Base-by-base conservation (phyloP, 64 coral and sea anemone species). In the Actinia equina region DNA sequence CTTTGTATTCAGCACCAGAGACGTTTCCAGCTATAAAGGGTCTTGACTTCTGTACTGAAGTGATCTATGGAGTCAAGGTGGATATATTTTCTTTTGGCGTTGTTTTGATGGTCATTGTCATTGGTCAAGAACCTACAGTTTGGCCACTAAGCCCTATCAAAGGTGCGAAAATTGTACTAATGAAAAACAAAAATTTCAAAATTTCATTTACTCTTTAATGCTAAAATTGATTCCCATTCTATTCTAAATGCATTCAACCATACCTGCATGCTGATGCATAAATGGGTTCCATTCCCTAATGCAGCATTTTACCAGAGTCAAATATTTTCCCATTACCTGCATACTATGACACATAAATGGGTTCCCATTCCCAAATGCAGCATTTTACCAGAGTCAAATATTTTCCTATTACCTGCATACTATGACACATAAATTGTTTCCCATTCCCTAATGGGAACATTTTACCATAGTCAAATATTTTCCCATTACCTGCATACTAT, bases 71-170 rank as follows among this genome's bases (percentile, higher is more conserved):
- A 0, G 80, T 86, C 52, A 93, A 93, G 81, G 91, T 88, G 64
- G 95, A 98, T 44, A 67, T 98, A 65, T 98, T 98, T 86, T 98
- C 95, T 44, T 98, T 98, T 83, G 95, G 95, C 59, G 91, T 85
- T 6, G 88, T 98, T 14, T 16, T 98, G 0, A 64, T 98, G 74
- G 91, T 88, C 19, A 91, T 93, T 86, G 91, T 93, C 59, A 87
- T 93, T 23, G 95, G 95, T 23, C 95, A 88, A 64, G 95, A 98
- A 43, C 95, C 95, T 5, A 77, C 77, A 43, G 84, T 98, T 8
- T 93, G 81, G 88, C 88, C 95, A 6, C 8, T 91, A 8, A 86
- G 85, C 82, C 91, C 95, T 44, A 52, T 93, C 14, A 93, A 98
- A 91, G 95, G 94, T 96, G 30, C 30, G 30, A 90, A n/a, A 22